phyloP scores from a whole-genome alignment of 2,888 invertebrate species.

The Cryptocheilus praepositus region DNA sequence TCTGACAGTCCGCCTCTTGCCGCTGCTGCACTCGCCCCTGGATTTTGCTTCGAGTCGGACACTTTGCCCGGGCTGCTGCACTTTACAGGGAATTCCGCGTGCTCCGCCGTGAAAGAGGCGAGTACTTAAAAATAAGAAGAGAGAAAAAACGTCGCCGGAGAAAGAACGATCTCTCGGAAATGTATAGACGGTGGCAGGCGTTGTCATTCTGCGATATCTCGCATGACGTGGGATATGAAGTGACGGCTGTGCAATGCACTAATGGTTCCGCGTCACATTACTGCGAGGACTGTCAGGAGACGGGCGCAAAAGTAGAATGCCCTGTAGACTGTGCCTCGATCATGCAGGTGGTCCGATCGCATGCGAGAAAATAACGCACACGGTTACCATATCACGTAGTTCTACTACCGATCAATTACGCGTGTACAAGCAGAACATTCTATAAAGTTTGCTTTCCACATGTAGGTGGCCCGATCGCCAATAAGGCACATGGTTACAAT shows the following conservation, averaged over 20 bases:
- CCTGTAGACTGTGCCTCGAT: too few species aligned
- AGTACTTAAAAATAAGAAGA: constrained; percentile 39
- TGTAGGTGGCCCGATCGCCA: too few species aligned
- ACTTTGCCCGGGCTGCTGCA: constrained; percentile 44
- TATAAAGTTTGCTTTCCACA: too few species aligned
- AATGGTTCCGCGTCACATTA: constrained; percentile 11
- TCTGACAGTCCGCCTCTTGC: constrained; percentile 58
- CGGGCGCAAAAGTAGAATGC: too few species aligned
- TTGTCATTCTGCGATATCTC: constrained; percentile 38
- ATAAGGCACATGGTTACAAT: too few species aligned
- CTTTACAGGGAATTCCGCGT: constrained; percentile 57
- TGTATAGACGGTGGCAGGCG: too few species aligned
- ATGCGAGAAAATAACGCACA: too few species aligned
- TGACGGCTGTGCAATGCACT: constrained; percentile 15
- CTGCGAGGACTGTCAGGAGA: too few species aligned
- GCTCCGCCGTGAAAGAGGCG: constrained; percentile 50
- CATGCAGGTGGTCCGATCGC: too few species aligned
- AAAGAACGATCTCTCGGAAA: constrained; percentile 33
- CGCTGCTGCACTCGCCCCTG: constrained; percentile 48
- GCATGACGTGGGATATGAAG: constrained; percentile 36
- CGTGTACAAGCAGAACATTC: too few species aligned
- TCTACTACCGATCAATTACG: too few species aligned
- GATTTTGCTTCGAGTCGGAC: constrained; percentile 51
- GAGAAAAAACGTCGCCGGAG: constrained; percentile 15
- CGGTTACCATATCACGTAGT: too few species aligned